A percentile compares a stretch with the other conserved stretches of the same genome.
Evolutionary conservation across 2,888 invertebrate genomes (phyloP).

Genomic region (Phlogophora meticulosa): DNA sequence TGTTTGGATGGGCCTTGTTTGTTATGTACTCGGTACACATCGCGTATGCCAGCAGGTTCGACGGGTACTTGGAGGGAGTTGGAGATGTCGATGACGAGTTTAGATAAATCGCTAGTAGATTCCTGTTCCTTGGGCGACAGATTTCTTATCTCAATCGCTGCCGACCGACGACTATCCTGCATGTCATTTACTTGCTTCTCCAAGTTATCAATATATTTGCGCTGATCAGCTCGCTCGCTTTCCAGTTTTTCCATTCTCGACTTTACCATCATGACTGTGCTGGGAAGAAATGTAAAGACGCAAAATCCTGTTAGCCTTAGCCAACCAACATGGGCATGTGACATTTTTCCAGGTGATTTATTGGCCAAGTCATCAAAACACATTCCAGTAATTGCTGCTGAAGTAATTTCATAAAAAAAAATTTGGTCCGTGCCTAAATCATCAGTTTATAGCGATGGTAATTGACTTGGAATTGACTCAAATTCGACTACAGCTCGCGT

Average conservation of each 20-base stretch:
- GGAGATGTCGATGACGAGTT: neutral
- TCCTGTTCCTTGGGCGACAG: neutral
- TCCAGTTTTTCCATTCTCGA: neutral
- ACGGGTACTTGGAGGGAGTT: neutral
- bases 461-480: too few species aligned
- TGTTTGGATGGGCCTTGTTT: neutral
- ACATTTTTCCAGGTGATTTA: too few species aligned
- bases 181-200: neutral
- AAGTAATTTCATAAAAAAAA: too few species aligned
- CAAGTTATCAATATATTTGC: neutral
- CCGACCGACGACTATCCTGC: neutral
- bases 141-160: neutral
- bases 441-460: too few species aligned
- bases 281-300: too few species aligned
- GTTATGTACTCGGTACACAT: neutral
- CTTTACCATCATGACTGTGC: too few species aligned
- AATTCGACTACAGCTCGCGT: too few species aligned
- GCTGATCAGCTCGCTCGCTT: neutral
- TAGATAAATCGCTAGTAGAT: neutral
- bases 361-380: too few species aligned
- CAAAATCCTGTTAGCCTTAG: too few species aligned
- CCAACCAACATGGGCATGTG: too few species aligned
- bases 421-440: too few species aligned
- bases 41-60: neutral
- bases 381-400: too few species aligned